Evolutionary conservation across 92 coral and sea anemone species (phyloP), one percentile per base, ranked within the genome.

Genomic region (Ricordea florida): DNA sequence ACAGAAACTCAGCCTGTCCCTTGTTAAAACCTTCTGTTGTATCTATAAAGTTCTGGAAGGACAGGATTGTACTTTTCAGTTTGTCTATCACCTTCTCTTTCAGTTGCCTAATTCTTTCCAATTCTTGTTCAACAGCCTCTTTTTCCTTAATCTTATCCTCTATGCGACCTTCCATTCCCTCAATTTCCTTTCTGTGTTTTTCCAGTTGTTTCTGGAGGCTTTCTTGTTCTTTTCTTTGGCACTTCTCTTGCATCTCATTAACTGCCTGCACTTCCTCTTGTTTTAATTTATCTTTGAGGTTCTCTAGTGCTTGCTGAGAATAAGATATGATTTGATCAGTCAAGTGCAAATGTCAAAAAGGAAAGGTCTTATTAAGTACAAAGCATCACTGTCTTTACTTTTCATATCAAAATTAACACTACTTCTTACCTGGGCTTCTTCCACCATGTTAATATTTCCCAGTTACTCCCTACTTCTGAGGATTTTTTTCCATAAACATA

Each of bases 21-120:
- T 85, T 70, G 1, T 90, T 79, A 47, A 96, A 96, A 11, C 94
- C 93, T 28, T 85, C 85, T 10, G 99, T 92, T 20, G 90, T 70
- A 66, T 96, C 91, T 37, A 96, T 89, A 74, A 96, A 96, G 25
- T 78, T 53, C 56, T 96, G 99, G 63, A 96, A 96, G 32, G 92
- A 84, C 5, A 72, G 49, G 10, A 78, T 63, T 18, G 93, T 84
- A 57, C 59, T 78, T 35, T 80, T 86, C 17, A 96, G 59, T 70
- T 82, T 82, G 49, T 76, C 85, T 42, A 83, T 91, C 20, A 90
- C 79, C 37, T 86, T 80, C 18, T 30, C 58, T 36, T 71, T 93
- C 33, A 69, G 30, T 38, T 66, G 74, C 34, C 48, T 77, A 63
- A 57, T 80, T 37, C 72, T 69, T 26, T 87, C 85, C 0, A 87